Percentiles rank a stretch among this genome's conserved stretches.
These are phyloP conservation scores for Xylota sylvarum DNA, from an alignment of 2,888 invertebrate genomes.

Conservation along the genomic window DNA sequence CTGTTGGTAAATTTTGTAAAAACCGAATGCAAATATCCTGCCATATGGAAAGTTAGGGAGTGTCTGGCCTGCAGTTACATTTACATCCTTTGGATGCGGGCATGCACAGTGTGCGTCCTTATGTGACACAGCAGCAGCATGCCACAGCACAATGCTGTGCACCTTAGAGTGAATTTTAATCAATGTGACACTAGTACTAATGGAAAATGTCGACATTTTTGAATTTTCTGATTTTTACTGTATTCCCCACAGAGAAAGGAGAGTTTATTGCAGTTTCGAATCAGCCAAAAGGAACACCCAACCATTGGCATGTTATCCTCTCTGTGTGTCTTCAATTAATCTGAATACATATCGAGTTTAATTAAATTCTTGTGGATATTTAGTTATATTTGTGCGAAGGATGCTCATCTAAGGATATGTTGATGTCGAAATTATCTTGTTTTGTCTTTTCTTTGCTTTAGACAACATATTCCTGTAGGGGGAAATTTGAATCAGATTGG, in stretches of 20 bases:
- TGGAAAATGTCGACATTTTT: constrained; percentile 74
- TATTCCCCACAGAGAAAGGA: constrained; percentile 2
- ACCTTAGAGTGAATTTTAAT: constrained; percentile 68
- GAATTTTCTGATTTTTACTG: constrained; percentile 68
- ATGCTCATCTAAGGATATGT: constrained; percentile 1
- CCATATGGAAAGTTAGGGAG: neutral
- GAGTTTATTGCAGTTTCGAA: constrained; percentile 41
- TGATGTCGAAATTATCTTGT: neutral
- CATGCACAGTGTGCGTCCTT: neutral
- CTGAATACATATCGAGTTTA: constrained; percentile 71
- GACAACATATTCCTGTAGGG: neutral
- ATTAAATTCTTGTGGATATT: constrained; percentile 60
- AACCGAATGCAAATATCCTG: constrained; percentile 60
- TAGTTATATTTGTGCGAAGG: neutral
- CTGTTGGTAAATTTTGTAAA: constrained; percentile 31
- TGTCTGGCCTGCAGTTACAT: constrained; percentile 1
- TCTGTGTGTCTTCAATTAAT: constrained; percentile 70
- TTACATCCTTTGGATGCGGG: constrained; percentile 19
- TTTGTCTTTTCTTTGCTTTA: neutral
- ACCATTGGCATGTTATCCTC: constrained; percentile 62
- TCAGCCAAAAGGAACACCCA: constrained; percentile 24
- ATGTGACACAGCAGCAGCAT: constrained; percentile 10
- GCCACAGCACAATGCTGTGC: constrained; percentile 41
- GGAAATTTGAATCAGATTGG: no score
- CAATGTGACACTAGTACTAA: constrained; percentile 76